phyloP scores from a whole-genome alignment of 2,797 vertebrate species.

The Xenopus petersii region DNA sequence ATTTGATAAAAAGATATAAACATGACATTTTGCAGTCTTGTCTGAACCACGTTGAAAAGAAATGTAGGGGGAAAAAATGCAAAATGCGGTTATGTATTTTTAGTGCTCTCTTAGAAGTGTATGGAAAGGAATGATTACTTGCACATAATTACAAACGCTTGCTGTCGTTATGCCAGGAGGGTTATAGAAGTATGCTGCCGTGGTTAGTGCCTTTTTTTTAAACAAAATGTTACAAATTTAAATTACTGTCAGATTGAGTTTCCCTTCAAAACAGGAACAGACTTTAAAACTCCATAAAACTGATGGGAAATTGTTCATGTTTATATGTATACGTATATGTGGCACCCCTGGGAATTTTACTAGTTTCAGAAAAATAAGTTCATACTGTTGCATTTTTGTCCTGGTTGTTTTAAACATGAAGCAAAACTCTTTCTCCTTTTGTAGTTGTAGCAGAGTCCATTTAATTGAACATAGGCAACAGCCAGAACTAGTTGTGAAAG shows the following conservation, averaged over 20 bases:
- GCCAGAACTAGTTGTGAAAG: no score
- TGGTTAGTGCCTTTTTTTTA: not conserved
- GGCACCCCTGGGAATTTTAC: not conserved
- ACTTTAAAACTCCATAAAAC: not conserved
- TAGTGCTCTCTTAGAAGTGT: not conserved
- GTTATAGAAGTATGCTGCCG: not conserved
- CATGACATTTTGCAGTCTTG: not conserved
- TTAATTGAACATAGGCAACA: no score
- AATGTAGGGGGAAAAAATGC: not conserved
- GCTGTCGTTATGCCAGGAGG: slow-evolving; percentile 2
- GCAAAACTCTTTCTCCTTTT: no score
- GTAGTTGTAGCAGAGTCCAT: no score
- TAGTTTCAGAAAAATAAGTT: no score
- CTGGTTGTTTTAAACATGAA: no score
- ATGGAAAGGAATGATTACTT: slow-evolving; percentile 4
- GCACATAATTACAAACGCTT: slow-evolving; percentile 6
- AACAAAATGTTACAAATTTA: slow-evolving; percentile 7
- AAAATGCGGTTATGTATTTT: not conserved
- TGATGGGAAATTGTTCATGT: not conserved
- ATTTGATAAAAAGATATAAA: not conserved
- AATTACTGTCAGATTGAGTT: not conserved
- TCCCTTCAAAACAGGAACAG: slow-evolving; percentile 4
- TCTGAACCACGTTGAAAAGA: not conserved
- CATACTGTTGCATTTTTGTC: no score
- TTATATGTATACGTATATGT: not conserved